phyloP scores from a whole-genome alignment of 2,888 invertebrate species.

The Cephus spinipes region DNA sequence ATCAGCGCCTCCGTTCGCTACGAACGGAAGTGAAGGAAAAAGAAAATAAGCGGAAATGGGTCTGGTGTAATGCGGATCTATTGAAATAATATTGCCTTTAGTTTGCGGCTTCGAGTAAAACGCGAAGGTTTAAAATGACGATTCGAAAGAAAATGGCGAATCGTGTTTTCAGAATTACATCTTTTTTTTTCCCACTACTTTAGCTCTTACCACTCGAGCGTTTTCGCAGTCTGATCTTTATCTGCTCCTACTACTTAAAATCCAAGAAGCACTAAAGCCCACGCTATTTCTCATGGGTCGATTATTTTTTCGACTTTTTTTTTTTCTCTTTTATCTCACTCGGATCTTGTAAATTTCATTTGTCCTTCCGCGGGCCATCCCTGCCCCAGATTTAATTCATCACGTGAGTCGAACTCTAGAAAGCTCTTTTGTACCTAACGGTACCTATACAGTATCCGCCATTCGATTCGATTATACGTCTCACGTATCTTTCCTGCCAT shows the following conservation, averaged over 20 bases:
- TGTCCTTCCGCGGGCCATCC: neutral
- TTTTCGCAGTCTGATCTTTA: neutral
- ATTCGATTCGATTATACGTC: neutral
- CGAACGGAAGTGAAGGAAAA: constrained; percentile 7
- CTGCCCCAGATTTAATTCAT: neutral
- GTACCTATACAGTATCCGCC: neutral
- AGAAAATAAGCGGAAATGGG: neutral
- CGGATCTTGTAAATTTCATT: neutral
- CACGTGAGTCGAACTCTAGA: neutral
- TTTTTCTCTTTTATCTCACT: neutral
- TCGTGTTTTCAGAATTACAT: neutral
- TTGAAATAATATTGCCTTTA: constrained; percentile 50
- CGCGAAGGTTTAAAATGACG: constrained; percentile 18
- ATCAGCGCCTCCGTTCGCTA: neutral
- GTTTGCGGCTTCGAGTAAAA: constrained; percentile 14
- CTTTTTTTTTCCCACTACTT: too few relatives aligned
- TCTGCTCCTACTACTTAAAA: neutral
- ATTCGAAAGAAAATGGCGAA: constrained; percentile 3
- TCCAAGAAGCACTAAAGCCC: neutral
- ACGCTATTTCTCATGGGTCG: neutral
- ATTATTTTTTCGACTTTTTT: neutral
- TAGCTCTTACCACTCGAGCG: neutral
- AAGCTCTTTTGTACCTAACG: neutral
- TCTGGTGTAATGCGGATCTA: constrained; percentile 24
- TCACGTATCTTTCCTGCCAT: neutral